phyloP scores from a whole-genome alignment of 1,140 invertebrate genomes.

The Drosophila tropicalis region DNA sequence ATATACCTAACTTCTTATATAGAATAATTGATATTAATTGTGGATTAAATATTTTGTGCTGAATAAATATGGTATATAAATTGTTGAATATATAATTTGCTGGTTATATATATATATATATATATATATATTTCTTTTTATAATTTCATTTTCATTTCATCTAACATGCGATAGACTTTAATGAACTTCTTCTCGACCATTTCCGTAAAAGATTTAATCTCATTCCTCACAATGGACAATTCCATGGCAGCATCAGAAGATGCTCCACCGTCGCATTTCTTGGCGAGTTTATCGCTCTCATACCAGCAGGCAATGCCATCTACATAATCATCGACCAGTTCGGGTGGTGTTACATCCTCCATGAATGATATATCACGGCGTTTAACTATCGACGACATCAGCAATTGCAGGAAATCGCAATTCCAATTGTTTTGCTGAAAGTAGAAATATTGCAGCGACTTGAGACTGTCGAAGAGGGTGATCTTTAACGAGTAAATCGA shows the following conservation, averaged over 20 bases:
- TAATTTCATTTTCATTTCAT: conserved; percentile 71
- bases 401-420: conserved; percentile 75
- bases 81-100: conserved; percentile 23
- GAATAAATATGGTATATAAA: conserved; percentile 38
- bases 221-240: conserved; percentile 74
- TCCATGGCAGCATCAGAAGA: conserved; percentile 70
- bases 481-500: conserved; percentile 74
- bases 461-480: conserved; percentile 72
- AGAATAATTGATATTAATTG: not conserved
- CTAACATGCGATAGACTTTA: conserved; percentile 77
- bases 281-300: conserved; percentile 69
- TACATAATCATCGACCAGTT: conserved; percentile 77
- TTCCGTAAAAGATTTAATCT: conserved; percentile 75
- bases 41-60: conserved; percentile 25
- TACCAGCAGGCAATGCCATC: conserved; percentile 81
- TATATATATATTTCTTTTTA: conserved; percentile 32
- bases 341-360: conserved; percentile 73
- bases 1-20: conserved; percentile 45
- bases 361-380: conserved; percentile 72
- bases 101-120: conserved; percentile 14
- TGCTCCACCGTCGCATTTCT: conserved; percentile 64
- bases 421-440: conserved; percentile 82
- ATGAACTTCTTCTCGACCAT: conserved; percentile 77
- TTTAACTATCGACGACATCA: conserved; percentile 79
- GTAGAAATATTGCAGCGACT: conserved; percentile 79